Evolutionary conservation across 2,888 invertebrate genomes (phyloP).

Genomic region (Athetis lepigone): DNA sequence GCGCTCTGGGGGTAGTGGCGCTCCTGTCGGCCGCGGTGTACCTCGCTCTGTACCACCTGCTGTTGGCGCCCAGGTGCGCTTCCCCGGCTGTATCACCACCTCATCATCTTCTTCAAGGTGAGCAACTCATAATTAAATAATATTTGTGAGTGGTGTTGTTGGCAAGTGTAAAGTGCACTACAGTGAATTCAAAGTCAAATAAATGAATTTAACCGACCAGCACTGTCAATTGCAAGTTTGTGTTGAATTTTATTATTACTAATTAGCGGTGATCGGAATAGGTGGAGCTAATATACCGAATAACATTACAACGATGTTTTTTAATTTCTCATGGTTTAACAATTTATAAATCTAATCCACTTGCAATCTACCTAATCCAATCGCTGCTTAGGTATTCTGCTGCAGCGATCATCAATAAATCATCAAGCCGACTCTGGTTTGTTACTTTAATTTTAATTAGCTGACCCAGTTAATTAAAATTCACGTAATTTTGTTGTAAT

Average conservation of each 20-base stretch:
- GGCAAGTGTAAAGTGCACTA: slow-evolving; percentile 1
- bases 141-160: background rate
- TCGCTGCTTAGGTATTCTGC: no score
- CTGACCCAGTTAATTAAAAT: no score
- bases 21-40: slow-evolving; percentile 92
- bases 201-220: background rate
- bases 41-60: slow-evolving; percentile 93
- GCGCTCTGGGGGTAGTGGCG: slow-evolving; percentile 92
- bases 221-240: background rate
- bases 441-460: background rate
- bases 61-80: slow-evolving; percentile 93
- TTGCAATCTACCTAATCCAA: no score
- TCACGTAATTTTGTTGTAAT: background rate
- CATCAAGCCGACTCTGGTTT: background rate
- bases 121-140: slow-evolving; percentile 30
- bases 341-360: no score
- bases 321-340: no score
- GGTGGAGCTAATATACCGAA: no score
- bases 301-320: no score
- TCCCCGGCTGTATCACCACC: slow-evolving; percentile 92
- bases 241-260: background rate
- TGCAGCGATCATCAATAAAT: no score
- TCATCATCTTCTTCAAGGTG: slow-evolving; percentile 92
- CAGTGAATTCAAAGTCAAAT: background rate
- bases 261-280: no score